Evolutionary conservation across 2,797 vertebrate species (phyloP), one percentile per base, ranked within the genome.

Genomic region (Pseudopleuronectes americanus): DNA sequence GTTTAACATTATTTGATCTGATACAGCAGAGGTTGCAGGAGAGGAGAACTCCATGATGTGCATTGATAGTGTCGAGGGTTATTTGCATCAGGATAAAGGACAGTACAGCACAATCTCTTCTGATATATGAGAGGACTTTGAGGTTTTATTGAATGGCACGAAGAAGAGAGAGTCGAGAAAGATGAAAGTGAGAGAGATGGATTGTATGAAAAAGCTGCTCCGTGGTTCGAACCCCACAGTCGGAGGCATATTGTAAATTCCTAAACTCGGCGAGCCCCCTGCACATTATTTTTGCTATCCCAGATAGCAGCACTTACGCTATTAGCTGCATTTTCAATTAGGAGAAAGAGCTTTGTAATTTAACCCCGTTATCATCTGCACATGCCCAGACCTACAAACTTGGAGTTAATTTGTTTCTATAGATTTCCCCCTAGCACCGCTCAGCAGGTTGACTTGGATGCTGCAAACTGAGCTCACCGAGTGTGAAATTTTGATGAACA

Each of bases 321-420:
- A 88, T 92, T 90, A 90, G 80, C 71, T 83, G 69, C 69, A 70
- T 78, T 88, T 89, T 90, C 80, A 91, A 90, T 91, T 83, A 89
- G 84, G 67, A 83, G 79, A 81, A 75, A 85, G 76, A 74, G 79
- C 72, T 89, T 82, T 86, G 84, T 86, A 89, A 89, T 85, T 83
- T 84, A 87, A 80, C 85, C 75, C 80, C 59, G 84, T 86, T 87
- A 88, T 86, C 88, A 87, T 84, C 68, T 73, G 81, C 83, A 86
- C 83, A 87, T 89, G 83, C 76, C 28, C 84, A 76, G 76, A 82
- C 75, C 74, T 55, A 76, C 66, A 80, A 67, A 78, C 81, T 68
- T 66, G 49, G 70, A 90, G 83, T 86, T 81, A 83, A 87, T 88
- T 85, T 87, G 84, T 89, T 86, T 80, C 80, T 81, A 88, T 91